Evolutionary conservation across 2,888 invertebrate species (phyloP), one percentile per base, ranked within the genome.

Genomic region (Volucella zonaria): DNA sequence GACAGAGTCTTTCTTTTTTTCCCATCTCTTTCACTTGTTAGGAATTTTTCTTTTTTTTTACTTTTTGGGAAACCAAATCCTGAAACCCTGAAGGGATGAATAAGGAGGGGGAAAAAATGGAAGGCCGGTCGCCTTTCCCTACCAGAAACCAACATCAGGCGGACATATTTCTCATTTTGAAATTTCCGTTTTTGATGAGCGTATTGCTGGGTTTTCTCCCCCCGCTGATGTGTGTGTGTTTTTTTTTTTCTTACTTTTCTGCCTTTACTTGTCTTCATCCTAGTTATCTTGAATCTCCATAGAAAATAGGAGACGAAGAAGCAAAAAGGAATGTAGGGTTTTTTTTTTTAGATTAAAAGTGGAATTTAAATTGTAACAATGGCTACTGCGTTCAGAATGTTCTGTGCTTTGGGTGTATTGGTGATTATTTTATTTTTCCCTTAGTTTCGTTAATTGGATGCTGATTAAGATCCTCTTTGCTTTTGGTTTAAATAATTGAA

Each of bases 111-210:
- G 62, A 58, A 49, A 12, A 61, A 68, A 38, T 71, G 59, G 49
- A 76, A 85, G 61, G 76, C 71, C 70, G 71, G 66, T 45, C 56
- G 71, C 61, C 45, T 64, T 71, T 62, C 62, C 62, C 42, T 73
- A 43, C 18, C 38, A 58, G 43, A 68, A 70, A 82, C 68, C 81
- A 81, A 68, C 82, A 74, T 77, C 77, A 86, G 82, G 82, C 86
- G 86, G 86, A 82, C 86, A 86, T 81, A 80, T 80, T 85, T 85
- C 76, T 86, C 85, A 81, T 86, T 86, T 86, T 70, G 68, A 74
- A 86, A 77, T 81, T 77, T 82, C 77, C 68, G 81, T 70, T 81
- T 83, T 81, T 85, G 85, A 85, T 81, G 81, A 81, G 76, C 64
- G 51, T 82, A 67, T 38, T 75, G 78, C 59, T 43, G 40, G 14